Conservation (phyloP, 2,888 invertebrate genomes). For the Julus scandinavius region DNA sequence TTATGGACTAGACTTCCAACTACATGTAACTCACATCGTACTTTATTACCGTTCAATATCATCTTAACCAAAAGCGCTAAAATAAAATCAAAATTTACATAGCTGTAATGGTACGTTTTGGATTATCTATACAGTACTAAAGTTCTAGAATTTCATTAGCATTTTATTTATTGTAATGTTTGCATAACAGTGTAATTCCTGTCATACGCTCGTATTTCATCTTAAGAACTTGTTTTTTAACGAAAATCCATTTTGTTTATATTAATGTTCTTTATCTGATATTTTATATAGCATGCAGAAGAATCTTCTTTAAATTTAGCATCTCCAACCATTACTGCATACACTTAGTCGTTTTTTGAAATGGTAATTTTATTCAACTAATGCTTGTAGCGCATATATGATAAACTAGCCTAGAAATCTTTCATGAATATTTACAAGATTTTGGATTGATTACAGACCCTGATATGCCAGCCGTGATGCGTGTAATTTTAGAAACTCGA, state of each 20-base stretch:
- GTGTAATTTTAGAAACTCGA: background rate
- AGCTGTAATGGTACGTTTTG: too few species aligned
- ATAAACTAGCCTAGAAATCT: background rate
- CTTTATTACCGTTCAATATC: too few species aligned
- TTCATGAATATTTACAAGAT: slow-evolving; percentile 14
- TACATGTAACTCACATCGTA: too few species aligned
- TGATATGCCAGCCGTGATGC: slow-evolving; percentile 17
- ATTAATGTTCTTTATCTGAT: slow-evolving; percentile 21
- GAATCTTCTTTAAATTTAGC: slow-evolving; percentile 5
- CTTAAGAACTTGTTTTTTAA: background rate
- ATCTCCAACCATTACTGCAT: background rate
- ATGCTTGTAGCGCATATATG: background rate
- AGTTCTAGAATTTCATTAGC: background rate
- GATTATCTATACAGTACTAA: background rate
- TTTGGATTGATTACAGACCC: background rate
- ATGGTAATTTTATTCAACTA: slow-evolving; percentile 20
- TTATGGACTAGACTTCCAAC: too few species aligned
- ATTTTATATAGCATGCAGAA: background rate
- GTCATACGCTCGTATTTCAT: background rate
- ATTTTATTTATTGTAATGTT: background rate
- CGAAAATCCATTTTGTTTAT: slow-evolving; percentile 3
- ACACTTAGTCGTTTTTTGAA: background rate
- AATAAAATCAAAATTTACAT: too few species aligned
- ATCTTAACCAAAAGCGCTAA: too few species aligned
- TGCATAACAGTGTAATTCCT: background rate